Evolutionary conservation across 2,113 vertebrate species (phyloP).

Genomic region (Peromyscus leucopus): DNA sequence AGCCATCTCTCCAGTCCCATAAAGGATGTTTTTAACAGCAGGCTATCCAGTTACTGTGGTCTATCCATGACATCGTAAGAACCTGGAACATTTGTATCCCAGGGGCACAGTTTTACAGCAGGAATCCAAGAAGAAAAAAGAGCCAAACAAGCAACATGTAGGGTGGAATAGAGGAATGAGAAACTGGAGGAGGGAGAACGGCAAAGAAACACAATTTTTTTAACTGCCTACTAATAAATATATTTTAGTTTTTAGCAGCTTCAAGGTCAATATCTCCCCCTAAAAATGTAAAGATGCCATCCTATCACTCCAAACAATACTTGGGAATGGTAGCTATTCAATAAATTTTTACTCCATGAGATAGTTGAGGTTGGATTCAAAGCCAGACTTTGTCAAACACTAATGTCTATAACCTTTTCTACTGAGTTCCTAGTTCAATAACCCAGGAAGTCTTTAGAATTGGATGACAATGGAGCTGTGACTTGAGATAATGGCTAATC

Average conservation of each 20-base stretch:
- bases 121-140: background rate
- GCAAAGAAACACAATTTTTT: background rate
- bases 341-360: background rate
- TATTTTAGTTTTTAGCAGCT: background rate
- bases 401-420: background rate
- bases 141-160: background rate
- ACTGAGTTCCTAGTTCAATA: background rate
- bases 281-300: background rate
- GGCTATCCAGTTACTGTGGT: background rate
- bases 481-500: background rate
- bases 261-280: background rate
- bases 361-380: background rate
- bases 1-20: background rate
- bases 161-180: constrained; percentile 2
- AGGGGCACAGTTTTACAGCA: background rate
- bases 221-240: background rate
- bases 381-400: background rate
- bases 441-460: background rate
- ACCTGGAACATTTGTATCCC: background rate
- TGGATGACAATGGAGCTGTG: background rate
- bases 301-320: background rate
- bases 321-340: background rate
- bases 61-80: background rate
- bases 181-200: background rate
- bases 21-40: background rate